Evolutionary conservation across 1,140 invertebrate genomes (phyloP), one percentile per base, ranked within the genome.

Genomic region (Caenorhabditis inopinata): DNA sequence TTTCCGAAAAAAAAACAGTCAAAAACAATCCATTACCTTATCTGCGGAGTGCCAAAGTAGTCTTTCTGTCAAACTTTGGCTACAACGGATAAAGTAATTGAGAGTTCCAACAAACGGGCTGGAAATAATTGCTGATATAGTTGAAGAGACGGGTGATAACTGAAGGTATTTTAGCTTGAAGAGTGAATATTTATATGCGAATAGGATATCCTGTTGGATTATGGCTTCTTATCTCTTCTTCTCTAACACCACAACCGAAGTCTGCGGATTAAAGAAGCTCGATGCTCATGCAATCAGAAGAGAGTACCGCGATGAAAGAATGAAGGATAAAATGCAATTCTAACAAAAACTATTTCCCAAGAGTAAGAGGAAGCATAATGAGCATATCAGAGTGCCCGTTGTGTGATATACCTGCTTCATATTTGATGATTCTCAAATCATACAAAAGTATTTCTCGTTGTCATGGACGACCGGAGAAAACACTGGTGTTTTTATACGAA

Each of bases 11-110:
- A 42, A 5, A 42, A 42, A 5, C 38, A 42, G 38, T 21, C 1
- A 9, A 51, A 51, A 58, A 58, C 9, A 58, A 16, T 58, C 53
- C 0, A 32, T 58, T 21, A 32, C 53, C 53, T 3, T 23, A 58
- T 58, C 53, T 23, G 53, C 53, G 53, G 25, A 32, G 53, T 58
- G 53, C 53, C 53, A 58, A 58, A 32, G 53, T 58, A 32, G 23
- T 3, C 23, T 11, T 1, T 9, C 1, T 2, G 5, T 35, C 35
- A 7, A 21, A 58, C 53, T 58, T 58, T 58, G 29, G 53, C 53
- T 3, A 58, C 27, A 58, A 18, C 2, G 21, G 53, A 58, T 32
- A 58, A 29, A 29, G 53, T 58, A 21, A 58, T 32, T 16, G 53
- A 58, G 14, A 32, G 23, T 58, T 58, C 27, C 2, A 35, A 32